A percentile compares a stretch with the other conserved stretches of the same genome.
phyloP scores from a whole-genome alignment of 2,113 vertebrate genomes.

The Oxyruncus cristatus region DNA sequence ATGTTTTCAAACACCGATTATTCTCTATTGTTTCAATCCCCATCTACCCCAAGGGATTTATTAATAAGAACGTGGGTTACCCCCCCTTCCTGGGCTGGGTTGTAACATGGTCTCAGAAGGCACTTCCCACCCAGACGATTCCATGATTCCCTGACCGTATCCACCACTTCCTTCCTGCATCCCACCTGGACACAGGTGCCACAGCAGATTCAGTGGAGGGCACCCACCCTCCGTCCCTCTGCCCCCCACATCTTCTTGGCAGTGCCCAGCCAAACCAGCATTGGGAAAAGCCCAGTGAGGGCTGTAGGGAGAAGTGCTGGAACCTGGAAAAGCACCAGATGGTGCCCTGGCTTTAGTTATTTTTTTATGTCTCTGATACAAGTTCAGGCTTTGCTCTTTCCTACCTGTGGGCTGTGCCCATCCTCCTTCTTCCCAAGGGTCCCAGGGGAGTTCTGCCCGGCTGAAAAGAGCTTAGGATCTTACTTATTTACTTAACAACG shows the following conservation, averaged over 20 bases:
- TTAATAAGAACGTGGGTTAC: too few species aligned
- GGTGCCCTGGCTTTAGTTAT: not conserved
- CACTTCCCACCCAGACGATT: too few species aligned
- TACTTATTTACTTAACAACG: not conserved
- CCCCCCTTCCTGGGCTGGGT: too few species aligned
- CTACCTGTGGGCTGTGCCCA: not conserved
- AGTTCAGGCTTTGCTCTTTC: not conserved
- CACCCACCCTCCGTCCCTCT: not conserved
- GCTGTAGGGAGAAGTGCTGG: not conserved
- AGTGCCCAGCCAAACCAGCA: not conserved
- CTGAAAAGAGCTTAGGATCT: not conserved
- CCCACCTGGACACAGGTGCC: not conserved
- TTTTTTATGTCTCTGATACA: not conserved
- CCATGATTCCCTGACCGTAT: not conserved
- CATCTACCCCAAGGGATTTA: too few species aligned
- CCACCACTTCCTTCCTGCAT: not conserved
- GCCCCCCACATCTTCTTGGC: not conserved
- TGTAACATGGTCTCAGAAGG: too few species aligned
- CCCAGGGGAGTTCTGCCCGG: not conserved
- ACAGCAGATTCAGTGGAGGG: not conserved
- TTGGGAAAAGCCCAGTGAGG: not conserved
- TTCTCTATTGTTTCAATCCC: too few species aligned
- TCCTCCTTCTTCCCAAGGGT: not conserved
- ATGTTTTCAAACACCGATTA: too few species aligned
- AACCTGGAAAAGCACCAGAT: not conserved